Evolutionary conservation across 2,888 invertebrate species (phyloP).

Genomic region (Argyresthia goedartella): DNA sequence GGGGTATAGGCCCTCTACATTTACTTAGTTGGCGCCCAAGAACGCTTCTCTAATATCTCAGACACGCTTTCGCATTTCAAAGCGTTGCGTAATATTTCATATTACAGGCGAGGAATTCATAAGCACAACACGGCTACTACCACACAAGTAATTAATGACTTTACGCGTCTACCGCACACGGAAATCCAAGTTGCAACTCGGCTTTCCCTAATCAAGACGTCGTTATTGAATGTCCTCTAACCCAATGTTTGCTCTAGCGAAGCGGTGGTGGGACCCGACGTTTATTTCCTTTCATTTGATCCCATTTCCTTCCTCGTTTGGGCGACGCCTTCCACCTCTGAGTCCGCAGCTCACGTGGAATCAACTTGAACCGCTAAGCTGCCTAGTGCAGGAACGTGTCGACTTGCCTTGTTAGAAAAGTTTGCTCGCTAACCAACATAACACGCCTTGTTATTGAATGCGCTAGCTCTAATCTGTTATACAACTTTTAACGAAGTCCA

Average conservation of each 20-base stretch:
- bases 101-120: slow-evolving; percentile 9
- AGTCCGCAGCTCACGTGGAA: slow-evolving; percentile 53
- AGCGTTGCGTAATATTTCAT: slow-evolving; percentile 9
- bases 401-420: slow-evolving; percentile 18
- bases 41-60: slow-evolving; percentile 17
- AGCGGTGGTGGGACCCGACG: slow-evolving; percentile 56
- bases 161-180: background rate
- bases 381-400: slow-evolving; percentile 46
- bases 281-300: slow-evolving; percentile 33
- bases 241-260: slow-evolving; percentile 27
- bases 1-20: slow-evolving; percentile 28
- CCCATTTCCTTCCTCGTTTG: slow-evolving; percentile 55
- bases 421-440: background rate
- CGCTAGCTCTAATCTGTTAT: background rate
- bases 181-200: background rate
- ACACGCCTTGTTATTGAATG: background rate
- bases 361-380: slow-evolving; percentile 63
- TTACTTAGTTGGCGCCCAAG: slow-evolving; percentile 25
- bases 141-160: background rate
- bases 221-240: slow-evolving; percentile 6
- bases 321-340: slow-evolving; percentile 70
- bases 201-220: background rate
- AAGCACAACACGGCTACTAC: background rate
- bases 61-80: slow-evolving; percentile 1
- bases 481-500: slow-evolving; percentile 4